Percentiles rank a stretch among this genome's conserved stretches.
Conservation (phyloP, 2,113 vertebrate species). For the Xenopus laevis region DNA sequence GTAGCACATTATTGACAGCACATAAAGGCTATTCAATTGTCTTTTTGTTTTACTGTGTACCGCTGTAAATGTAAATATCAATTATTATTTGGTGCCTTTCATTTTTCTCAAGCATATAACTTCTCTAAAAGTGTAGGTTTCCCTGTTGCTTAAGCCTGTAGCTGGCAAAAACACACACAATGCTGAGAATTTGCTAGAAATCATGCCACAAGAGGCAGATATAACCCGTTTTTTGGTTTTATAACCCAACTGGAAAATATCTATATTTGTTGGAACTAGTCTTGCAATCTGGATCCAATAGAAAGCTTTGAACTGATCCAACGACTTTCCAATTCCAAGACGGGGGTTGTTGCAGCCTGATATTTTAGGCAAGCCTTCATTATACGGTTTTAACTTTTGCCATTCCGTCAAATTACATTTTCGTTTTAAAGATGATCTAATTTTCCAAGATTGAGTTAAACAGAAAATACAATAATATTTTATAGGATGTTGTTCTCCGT, state of each 20-base stretch:
- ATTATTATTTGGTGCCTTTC: too few relatives aligned
- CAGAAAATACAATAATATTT: constrained; percentile 26
- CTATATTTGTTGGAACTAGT: constrained; percentile 1
- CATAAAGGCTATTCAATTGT: too few relatives aligned
- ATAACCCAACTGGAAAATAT: constrained; percentile 10
- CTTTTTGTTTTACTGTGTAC: too few relatives aligned
- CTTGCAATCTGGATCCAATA: background rate
- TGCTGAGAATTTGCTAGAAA: background rate
- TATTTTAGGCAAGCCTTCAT: constrained; percentile 6
- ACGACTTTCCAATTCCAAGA: background rate
- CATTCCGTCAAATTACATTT: constrained; percentile 27
- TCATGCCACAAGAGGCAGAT: background rate
- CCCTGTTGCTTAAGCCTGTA: background rate
- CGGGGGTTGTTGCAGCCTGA: background rate
- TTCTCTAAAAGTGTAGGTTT: too few relatives aligned
- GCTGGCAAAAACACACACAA: background rate
- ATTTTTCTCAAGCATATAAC: too few relatives aligned
- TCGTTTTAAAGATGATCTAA: constrained; percentile 38
- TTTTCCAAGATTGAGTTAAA: constrained; percentile 29
- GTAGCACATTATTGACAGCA: too few relatives aligned
- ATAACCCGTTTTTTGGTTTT: background rate
- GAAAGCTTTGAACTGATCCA: constrained; percentile 2
- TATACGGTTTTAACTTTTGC: constrained; percentile 10
- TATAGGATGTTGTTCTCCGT: constrained; percentile 26
- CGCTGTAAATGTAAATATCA: too few relatives aligned